phyloP scores from a whole-genome alignment of 2,888 invertebrate species.

The Cheiracanthium punctorium region DNA sequence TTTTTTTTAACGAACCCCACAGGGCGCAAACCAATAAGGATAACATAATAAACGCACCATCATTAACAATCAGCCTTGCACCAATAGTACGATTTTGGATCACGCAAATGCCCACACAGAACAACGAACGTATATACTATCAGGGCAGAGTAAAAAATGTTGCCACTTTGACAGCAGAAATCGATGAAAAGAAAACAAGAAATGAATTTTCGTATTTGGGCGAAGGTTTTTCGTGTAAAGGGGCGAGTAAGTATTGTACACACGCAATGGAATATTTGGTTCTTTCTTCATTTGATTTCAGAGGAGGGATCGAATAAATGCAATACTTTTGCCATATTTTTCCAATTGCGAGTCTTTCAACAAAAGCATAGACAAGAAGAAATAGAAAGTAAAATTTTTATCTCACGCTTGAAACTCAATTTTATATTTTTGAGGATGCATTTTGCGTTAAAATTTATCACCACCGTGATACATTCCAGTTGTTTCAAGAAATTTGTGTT shows the following conservation, averaged over 20 bases:
- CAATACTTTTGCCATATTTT: not conserved
- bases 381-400: not conserved
- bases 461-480: too few relatives aligned
- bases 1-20: not conserved
- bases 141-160: not conserved
- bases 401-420: not conserved
- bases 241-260: not conserved
- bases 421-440: too few relatives aligned
- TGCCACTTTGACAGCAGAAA: conserved; percentile 12
- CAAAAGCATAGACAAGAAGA: not conserved
- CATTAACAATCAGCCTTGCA: conserved; percentile 4
- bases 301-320: not conserved
- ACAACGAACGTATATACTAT: not conserved
- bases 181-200: conserved; percentile 9
- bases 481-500: too few relatives aligned
- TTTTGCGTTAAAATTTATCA: too few relatives aligned
- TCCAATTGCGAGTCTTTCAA: not conserved
- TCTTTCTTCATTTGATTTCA: not conserved
- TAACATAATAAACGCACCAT: not conserved
- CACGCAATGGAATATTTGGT: conserved; percentile 3
- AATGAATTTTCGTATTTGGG: not conserved
- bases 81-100: not conserved
- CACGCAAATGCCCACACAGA: conserved; percentile 16
- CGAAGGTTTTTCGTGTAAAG: conserved; percentile 4
- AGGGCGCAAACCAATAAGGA: not conserved